Base-by-base conservation (phyloP, 2,888 invertebrate genomes). In the Cacoxenus indagator region DNA sequence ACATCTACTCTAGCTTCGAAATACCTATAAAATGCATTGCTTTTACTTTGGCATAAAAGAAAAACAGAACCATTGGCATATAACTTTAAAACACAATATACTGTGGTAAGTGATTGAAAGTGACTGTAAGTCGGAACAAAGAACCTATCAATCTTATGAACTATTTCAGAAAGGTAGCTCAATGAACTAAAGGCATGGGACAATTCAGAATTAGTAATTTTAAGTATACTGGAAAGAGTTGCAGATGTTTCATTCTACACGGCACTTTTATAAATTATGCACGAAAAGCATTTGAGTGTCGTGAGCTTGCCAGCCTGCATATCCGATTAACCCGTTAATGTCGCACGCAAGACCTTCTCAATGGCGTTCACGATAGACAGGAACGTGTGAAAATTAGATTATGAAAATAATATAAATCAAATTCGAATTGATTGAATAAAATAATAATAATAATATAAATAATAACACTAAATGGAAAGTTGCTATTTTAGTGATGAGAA, bases 341-440 rank as follows among this genome's bases (percentile, higher is more conserved):
- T 3, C 51, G 17, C 19, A 9, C 17, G n/a, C n/a, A n/a, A n/a
- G n/a, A n/a, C n/a, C n/a, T n/a, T n/a, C n/a, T n/a, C 22, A 19
- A 22, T 19, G 6, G 51, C 19, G 51, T 19, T 5, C 3, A 4
- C 17, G 51, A 14, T 17, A 51, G 1, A 1, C 17, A 19, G 0
- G 22, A 31, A 29, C n/a, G 29, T 57, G 57, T 57, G 27, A 27
- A 57, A 19, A 61, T 43, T 61, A 69, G 75, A 79, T 72, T 71
- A 70, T 70, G n/a, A 43, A 43, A 22, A 61, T 71, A 64, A 71
- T 19, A 75, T 67, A 59, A 67, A 81, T 75, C 75, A 80, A 80
- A 76, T 75, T 67, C 51, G 67, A 80, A 76, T 75, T 82, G 78
- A 82, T 82, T 80, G 76, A 75, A 71, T 73, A 73, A 80, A 75